Evolutionary conservation across 2,113 vertebrate species (phyloP).

Genomic region (Melanerpes aurifrons): DNA sequence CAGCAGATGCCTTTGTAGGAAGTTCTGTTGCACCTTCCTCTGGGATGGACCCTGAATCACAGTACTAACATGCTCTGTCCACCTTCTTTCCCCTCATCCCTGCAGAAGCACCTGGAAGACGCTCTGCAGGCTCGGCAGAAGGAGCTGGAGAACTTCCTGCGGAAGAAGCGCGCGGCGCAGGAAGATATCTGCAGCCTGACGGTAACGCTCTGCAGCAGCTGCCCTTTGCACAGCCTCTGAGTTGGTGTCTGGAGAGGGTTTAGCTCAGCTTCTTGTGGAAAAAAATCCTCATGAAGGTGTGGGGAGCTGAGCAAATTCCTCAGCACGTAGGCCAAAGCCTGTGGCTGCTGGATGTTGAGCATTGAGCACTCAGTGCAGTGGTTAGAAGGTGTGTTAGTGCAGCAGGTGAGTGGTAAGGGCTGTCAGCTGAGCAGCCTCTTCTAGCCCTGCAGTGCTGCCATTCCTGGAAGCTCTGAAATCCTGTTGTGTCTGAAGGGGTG

Average conservation of each 20-base stretch:
- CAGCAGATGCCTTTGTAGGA: not conserved
- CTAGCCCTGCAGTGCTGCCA: not conserved
- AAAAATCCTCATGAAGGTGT: not conserved
- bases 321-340: not conserved
- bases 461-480: not conserved
- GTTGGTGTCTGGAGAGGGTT: not conserved
- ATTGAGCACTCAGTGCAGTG: not conserved
- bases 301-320: not conserved
- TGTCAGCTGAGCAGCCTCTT: not conserved
- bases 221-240: not conserved
- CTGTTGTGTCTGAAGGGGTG: not conserved
- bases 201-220: constrained; percentile 60
- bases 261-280: not conserved
- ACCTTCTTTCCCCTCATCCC: not conserved
- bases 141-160: constrained; percentile 70
- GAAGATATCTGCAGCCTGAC: constrained; percentile 78
- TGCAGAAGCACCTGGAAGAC: constrained; percentile 81
- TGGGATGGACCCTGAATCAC: not conserved
- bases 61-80: not conserved
- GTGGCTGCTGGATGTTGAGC: not conserved
- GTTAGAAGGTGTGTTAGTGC: not conserved
- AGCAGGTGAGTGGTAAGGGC: not conserved
- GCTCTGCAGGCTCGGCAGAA: constrained; percentile 69
- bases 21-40: not conserved
- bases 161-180: constrained; percentile 64